Base-by-base conservation (phyloP, 1,140 invertebrate species). In the Sycophila sp. region DNA sequence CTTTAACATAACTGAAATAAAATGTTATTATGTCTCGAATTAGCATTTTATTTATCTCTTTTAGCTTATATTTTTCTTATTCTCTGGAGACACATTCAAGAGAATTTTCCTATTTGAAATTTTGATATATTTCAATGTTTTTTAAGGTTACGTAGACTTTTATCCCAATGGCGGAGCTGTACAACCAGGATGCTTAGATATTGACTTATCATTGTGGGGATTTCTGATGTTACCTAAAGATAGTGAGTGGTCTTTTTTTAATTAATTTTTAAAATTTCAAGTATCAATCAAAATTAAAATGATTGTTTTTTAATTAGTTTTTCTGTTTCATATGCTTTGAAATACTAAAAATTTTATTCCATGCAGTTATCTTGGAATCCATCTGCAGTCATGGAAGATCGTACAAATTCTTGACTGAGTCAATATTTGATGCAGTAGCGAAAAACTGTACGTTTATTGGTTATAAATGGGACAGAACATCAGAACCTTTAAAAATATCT, bases 131-230 rank as follows among this genome's bases (percentile, higher is more conserved):
- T n/a, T n/a, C n/a, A n/a, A 17, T 32, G 2, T 30, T 19, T 63
- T n/a, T 34, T 64, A 8, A 86, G 91, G 91, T 40, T 86, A 91
- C 71, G 85, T 88, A 32, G 91, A 93, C 76, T 92, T 92, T 80
- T 92, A 91, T 77, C 90, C 90, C 0, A 92, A 92, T 73, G 91
- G 91, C 10, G 89, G 89, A 19, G 87, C 85, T 82, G 82, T 82
- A 47, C 89, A 90, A 73, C 89, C 88, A 0, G 89, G 88, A 0
- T 90, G 89, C 69, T 28, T 72, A 4, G 82, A 75, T 26, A 71
- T 76, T 30, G 77, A 84, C 7, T 78, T 64, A 3, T 86, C 84
- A 0, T 63, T 84, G 0, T 85, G 84, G 4, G 76, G 76, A 32
- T 75, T 83, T 19, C 32, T 87, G 17, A 83, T 82, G 17, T 66